Conservation (phyloP, 1,140 invertebrate species). For the Brachionus calyciflorus region DNA sequence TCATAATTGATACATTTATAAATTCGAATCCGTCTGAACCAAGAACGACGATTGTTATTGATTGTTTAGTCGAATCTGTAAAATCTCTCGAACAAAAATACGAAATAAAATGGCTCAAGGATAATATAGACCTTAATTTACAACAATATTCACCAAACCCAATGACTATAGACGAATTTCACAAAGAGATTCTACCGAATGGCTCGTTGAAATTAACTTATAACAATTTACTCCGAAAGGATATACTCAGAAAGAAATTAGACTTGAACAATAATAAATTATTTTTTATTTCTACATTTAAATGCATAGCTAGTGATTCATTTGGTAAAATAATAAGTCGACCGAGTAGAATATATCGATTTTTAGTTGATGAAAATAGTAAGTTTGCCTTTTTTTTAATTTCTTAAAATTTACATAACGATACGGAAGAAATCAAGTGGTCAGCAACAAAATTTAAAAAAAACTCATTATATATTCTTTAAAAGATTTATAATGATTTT, state of each 20-base stretch:
- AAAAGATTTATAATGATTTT: too few species aligned
- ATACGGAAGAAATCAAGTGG: too few species aligned
- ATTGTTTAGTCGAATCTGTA: not conserved
- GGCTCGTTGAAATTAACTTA: constrained; percentile 25
- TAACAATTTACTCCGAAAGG: not conserved
- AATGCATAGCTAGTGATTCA: constrained; percentile 6
- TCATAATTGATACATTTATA: not conserved
- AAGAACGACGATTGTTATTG: not conserved
- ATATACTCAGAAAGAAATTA: not conserved
- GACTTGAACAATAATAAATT: not conserved
- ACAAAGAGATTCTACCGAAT: not conserved
- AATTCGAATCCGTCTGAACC: not conserved
- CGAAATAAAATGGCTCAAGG: constrained; percentile 21
- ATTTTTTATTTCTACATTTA: not conserved
- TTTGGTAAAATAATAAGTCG: constrained; percentile 40
- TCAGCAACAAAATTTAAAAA: too few species aligned
- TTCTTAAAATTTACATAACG: not conserved
- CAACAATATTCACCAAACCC: not conserved
- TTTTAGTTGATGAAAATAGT: not conserved
- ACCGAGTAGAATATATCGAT: not conserved
- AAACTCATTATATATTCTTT: too few species aligned
- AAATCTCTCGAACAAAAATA: not conserved
- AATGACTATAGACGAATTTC: not conserved
- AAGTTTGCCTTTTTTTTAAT: not conserved
- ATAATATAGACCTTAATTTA: not conserved